Conservation (phyloP, 2,113 vertebrate genomes). For the Nicator chloris region DNA sequence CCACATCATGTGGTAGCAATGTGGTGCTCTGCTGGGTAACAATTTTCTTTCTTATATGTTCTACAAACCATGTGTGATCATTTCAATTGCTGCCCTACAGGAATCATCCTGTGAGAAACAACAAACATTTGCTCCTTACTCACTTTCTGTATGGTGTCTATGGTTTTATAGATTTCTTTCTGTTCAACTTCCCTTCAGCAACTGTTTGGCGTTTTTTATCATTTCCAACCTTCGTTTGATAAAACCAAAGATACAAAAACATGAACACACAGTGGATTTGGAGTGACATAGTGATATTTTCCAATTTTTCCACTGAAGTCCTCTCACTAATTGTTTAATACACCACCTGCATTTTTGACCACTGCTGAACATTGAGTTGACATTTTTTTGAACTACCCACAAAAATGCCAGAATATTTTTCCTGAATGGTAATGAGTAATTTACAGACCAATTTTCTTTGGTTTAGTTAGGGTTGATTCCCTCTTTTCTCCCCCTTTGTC, state of each 20-base stretch:
- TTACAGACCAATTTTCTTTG: not conserved
- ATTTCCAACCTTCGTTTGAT: not conserved
- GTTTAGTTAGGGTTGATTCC: not conserved
- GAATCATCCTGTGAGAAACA: not conserved
- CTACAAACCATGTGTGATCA: not conserved
- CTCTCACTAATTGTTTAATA: not conserved
- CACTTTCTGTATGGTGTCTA: not conserved
- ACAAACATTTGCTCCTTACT: not conserved
- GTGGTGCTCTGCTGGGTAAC: not conserved
- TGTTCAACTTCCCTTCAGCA: not conserved
- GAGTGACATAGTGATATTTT: not conserved
- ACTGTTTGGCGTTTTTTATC: not conserved
- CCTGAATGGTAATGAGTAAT: not conserved
- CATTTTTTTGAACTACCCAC: not conserved
- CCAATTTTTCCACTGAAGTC: not conserved
- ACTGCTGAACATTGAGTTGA: not conserved
- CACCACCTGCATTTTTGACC: not conserved
- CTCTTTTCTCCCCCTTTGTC: not conserved
- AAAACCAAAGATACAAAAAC: not conserved
- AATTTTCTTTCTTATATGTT: not conserved
- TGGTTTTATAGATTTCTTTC: not conserved
- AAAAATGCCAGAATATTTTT: not conserved
- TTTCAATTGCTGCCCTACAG: not conserved
- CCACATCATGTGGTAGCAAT: not conserved
- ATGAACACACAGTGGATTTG: not conserved